Conservation (phyloP, 1,140 invertebrate species). For the Drosophila sp. region DNA sequence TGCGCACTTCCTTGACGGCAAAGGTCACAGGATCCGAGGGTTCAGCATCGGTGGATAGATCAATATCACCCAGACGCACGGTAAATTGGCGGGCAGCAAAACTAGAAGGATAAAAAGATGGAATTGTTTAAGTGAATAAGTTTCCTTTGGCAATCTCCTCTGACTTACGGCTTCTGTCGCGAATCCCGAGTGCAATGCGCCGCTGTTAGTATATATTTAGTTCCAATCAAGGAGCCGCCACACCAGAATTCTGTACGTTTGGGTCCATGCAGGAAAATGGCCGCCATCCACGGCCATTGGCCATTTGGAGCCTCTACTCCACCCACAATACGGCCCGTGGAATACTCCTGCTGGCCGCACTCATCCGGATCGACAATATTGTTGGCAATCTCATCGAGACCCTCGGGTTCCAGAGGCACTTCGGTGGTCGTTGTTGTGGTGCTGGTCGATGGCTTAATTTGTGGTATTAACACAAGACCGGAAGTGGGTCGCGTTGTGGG, state of each 20-base stretch:
- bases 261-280: slow-evolving; percentile 94
- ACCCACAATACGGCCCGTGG: slow-evolving; percentile 93
- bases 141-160: not conserved
- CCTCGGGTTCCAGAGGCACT: slow-evolving; percentile 60
- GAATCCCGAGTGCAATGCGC: slow-evolving; percentile 96
- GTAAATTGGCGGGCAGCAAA: slow-evolving; percentile 94
- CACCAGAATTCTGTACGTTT: slow-evolving; percentile 96
- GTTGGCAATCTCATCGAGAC: slow-evolving; percentile 77
- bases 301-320: slow-evolving; percentile 93
- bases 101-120: slow-evolving; percentile 83
- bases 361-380: slow-evolving; percentile 85
- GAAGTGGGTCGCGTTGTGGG: slow-evolving; percentile 56
- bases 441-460: slow-evolving; percentile 81
- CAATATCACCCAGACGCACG: slow-evolving; percentile 94
- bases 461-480: slow-evolving; percentile 71
- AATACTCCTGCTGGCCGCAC: slow-evolving; percentile 92
- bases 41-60: slow-evolving; percentile 91
- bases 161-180: slow-evolving; percentile 91
- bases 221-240: slow-evolving; percentile 93
- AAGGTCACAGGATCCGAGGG: slow-evolving; percentile 91
- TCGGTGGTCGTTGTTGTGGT: slow-evolving; percentile 82
- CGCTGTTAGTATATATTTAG: slow-evolving; percentile 92
- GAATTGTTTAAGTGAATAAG: not conserved
- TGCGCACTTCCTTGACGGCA: slow-evolving; percentile 89
- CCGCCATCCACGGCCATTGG: slow-evolving; percentile 96